These are phyloP conservation scores for Oryzias dopingdopingensis DNA, from an alignment of 2,797 vertebrate genomes.

Conservation along the genomic window DNA sequence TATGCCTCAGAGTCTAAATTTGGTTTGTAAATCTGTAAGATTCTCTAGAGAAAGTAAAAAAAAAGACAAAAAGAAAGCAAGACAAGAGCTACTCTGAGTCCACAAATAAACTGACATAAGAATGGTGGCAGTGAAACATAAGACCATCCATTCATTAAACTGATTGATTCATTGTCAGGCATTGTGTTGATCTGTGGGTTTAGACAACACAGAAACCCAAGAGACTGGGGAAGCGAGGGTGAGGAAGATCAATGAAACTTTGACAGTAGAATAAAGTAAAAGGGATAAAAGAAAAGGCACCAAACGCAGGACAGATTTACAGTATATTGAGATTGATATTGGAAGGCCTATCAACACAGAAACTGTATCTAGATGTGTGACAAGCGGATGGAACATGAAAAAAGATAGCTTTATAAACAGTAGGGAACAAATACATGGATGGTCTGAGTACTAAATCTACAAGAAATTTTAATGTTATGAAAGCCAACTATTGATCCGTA, in stretches of 20 bases:
- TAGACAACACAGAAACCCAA: conserved; percentile 45
- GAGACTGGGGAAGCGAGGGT: conserved; percentile 33
- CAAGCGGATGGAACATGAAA: too few relatives aligned
- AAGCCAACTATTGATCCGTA: too few relatives aligned
- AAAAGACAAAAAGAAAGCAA: background rate
- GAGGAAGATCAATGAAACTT: conserved; percentile 55
- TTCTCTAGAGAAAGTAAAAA: background rate
- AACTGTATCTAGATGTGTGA: background rate
- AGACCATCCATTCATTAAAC: conserved; percentile 57
- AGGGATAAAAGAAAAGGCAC: conserved; percentile 17
- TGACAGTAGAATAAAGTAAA: conserved; percentile 34
- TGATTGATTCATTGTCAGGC: conserved; percentile 60
- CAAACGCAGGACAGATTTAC: background rate
- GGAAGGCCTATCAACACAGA: background rate
- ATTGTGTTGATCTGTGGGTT: conserved; percentile 50
- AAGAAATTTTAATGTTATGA: too few relatives aligned
- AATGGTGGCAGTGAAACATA: conserved; percentile 21
- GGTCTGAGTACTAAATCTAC: too few relatives aligned
- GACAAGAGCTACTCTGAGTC: background rate
- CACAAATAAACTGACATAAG: conserved; percentile 30
- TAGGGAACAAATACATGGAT: too few relatives aligned
- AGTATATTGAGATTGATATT: background rate
- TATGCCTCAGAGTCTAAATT: too few relatives aligned
- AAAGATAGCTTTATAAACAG: too few relatives aligned
- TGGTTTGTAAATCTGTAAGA: background rate